phyloP scores from a whole-genome alignment of 2,797 vertebrate genomes.

The Pogoniulus pusillus region DNA sequence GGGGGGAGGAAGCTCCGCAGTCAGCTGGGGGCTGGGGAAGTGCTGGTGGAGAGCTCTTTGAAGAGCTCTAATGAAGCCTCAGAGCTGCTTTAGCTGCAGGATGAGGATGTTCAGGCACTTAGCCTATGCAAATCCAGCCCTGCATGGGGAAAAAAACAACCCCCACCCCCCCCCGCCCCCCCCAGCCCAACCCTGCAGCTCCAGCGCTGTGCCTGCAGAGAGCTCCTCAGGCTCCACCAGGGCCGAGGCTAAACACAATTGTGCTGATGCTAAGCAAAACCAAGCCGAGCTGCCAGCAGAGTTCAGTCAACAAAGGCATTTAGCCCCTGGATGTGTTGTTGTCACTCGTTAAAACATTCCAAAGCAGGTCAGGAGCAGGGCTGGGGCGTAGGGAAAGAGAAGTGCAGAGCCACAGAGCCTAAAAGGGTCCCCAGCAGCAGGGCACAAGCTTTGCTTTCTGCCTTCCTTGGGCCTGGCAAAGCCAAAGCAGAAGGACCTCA shows the following conservation, averaged over 20 bases:
- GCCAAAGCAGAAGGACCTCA: not conserved
- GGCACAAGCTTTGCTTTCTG: not conserved
- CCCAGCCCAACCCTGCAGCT: not conserved
- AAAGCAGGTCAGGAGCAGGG: not conserved
- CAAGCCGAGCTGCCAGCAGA: not conserved
- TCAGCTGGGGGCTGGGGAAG: not conserved
- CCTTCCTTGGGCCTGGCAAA: not conserved
- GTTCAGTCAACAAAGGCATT: not conserved
- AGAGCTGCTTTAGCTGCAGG: not conserved
- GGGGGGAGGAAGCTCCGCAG: rapidly evolving
- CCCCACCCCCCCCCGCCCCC: too few relatives aligned
- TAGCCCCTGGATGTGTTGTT: not conserved
- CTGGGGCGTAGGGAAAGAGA: not conserved
- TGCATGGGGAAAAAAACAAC: not conserved
- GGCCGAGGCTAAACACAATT: not conserved
- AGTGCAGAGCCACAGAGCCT: not conserved
- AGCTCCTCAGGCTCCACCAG: rapidly evolving
- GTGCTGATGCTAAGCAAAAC: not conserved
- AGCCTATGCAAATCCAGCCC: not conserved
- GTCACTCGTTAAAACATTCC: not conserved
- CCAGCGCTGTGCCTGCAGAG: not conserved
- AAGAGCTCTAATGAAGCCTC: not conserved
- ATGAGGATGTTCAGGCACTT: not conserved
- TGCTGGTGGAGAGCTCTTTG: not conserved
- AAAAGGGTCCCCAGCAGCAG: not conserved